phyloP scores from a whole-genome alignment of 2,888 invertebrate genomes.

The Agrypnus murinus region DNA sequence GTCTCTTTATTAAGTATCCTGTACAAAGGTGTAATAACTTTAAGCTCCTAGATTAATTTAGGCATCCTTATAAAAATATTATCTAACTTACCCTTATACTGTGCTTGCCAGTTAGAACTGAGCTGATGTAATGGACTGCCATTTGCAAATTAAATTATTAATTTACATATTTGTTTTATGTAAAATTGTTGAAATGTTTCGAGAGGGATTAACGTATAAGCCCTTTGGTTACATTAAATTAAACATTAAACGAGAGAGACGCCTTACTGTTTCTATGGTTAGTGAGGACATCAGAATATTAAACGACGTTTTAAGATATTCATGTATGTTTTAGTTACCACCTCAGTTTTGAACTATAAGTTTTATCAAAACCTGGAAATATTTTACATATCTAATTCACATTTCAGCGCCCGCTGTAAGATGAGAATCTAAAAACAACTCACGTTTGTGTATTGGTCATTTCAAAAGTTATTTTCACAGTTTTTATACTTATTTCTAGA shows the following conservation, averaged over 20 bases:
- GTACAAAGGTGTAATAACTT: too few species aligned
- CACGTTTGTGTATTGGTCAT: neutral
- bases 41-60: too few species aligned
- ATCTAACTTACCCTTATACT: too few species aligned
- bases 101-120: too few species aligned
- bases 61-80: too few species aligned
- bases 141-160: neutral
- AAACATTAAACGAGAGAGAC: neutral
- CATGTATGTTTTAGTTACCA: neutral
- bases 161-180: conserved; percentile 4
- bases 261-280: neutral
- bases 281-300: conserved; percentile 1
- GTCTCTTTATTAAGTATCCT: too few species aligned
- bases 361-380: neutral
- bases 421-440: neutral
- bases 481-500: neutral
- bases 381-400: neutral
- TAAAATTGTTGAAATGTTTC: neutral
- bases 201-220: neutral
- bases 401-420: neutral
- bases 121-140: neutral
- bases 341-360: neutral
- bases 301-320: neutral
- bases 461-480: neutral
- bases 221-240: conserved; percentile 8